These are phyloP conservation scores for Phasianus colchicus DNA, from an alignment of 2,113 vertebrate genomes.

Conservation along the genomic window DNA sequence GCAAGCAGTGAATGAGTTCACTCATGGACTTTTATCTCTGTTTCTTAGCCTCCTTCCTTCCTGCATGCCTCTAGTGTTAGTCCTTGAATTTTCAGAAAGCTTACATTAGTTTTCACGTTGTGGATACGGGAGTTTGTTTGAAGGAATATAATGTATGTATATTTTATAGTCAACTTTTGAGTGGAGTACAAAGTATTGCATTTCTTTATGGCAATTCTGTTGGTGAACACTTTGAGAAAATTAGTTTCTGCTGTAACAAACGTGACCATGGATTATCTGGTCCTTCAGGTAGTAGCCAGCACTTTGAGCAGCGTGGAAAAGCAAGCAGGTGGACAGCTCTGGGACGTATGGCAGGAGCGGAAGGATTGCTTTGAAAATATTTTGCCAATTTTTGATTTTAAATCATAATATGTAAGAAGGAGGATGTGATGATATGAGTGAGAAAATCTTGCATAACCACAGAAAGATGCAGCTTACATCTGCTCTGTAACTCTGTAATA, in stretches of 20 bases:
- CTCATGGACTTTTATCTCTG: slow-evolving; percentile 1
- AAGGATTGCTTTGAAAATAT: not conserved
- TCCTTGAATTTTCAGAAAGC: not conserved
- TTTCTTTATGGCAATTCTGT: not conserved
- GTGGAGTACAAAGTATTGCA: not conserved
- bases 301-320: not conserved
- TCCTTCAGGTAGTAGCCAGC: not conserved
- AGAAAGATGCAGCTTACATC: not conserved
- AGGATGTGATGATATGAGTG: not conserved
- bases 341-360: not conserved
- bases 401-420: not conserved
- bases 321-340: not conserved
- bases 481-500: not conserved
- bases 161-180: not conserved
- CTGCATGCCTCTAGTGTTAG: not conserved
- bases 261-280: not conserved
- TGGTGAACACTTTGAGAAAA: not conserved
- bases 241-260: fast-evolving
- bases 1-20: slow-evolving; percentile 1
- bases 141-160: not conserved
- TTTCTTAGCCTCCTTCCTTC: not conserved
- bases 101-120: not conserved
- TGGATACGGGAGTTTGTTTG: not conserved
- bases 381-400: not conserved
- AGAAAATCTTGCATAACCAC: not conserved